Evolutionary conservation across 2,888 invertebrate genomes (phyloP), one percentile per base, ranked within the genome.

Genomic region (Ischnus inquisitorius): DNA sequence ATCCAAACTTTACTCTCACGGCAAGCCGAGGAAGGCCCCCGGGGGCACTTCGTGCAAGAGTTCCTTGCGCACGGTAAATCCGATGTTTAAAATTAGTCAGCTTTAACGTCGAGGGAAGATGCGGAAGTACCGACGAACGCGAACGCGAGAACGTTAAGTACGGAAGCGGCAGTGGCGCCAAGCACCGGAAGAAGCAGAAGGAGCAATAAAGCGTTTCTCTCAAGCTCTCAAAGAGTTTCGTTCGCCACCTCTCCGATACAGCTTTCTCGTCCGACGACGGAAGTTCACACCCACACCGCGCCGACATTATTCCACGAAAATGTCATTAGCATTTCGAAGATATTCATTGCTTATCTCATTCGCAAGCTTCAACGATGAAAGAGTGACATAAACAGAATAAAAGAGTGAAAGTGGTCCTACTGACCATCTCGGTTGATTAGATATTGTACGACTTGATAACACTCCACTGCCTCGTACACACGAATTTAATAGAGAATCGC

Each of bases 1-100:
- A 64, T 68, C 62, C 5, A 80, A 84, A 84, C 68, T 84, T 75
- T 62, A 43, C 12, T 14, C 48, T 48, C 28, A 12, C 12, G 19
- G 64, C 48, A 69, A 68, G 64, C 51, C 54, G 34, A 28, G 25
- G 14, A 57, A 34, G 46, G 72, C 76, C 22, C 22, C 46, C 12
- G 46, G 46, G 25, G 48, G 6, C 28, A 25, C 48, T 51, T 25
- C 28, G n/a, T 41, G 57, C n/a, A 6, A 14, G 28, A 43, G 41
- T 48, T 22, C 28, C 34, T 79, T 69, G 54, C 64, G 54, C 64
- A 64, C 16, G 25, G 43, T 46, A 79, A 64, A 76, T 71, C 8
- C 46, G 46, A 60, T 67, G 28, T 43, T 76, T 62, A 67, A 79
- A 79, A 83, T 83, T 76, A 79, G 76, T 57, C 71, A 57, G n/a